Evolutionary conservation across 2,797 vertebrate genomes (phyloP).

Genomic region (Macroramphosus scolopax): DNA sequence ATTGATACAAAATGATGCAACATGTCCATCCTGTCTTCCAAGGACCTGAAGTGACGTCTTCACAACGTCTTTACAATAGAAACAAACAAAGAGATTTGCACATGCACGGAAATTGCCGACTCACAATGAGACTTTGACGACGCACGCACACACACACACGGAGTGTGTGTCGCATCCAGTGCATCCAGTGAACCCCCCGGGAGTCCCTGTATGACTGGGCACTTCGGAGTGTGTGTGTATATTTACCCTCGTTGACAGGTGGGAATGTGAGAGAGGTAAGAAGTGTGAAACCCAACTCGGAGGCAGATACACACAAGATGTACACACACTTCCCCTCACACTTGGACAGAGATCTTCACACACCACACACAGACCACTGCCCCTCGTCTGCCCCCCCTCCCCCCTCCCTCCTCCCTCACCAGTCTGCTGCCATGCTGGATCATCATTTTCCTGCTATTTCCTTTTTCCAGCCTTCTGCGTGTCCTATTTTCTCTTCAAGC

Average conservation of each 20-base stretch:
- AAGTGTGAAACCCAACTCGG: constrained; percentile 77
- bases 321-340: constrained; percentile 58
- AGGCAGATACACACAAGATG: constrained; percentile 42
- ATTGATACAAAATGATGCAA: no score
- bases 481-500: background rate
- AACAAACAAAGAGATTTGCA: no score
- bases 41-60: no score
- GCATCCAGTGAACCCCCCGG: constrained; percentile 19
- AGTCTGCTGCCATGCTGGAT: constrained; percentile 2
- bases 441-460: constrained; percentile 7
- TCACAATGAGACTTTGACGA: constrained; percentile 7
- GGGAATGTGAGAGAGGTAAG: constrained; percentile 80
- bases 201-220: constrained; percentile 47
- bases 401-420: constrained; percentile 4
- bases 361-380: constrained; percentile 51
- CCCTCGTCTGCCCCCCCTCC: constrained; percentile 34
- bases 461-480: background rate
- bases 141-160: background rate
- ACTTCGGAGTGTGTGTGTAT: constrained; percentile 70
- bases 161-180: constrained; percentile 8
- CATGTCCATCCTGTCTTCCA: no score
- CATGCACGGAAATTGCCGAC: background rate
- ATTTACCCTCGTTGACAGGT: constrained; percentile 82
- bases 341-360: constrained; percentile 63
- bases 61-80: no score